phyloP scores from a whole-genome alignment of 35 echinoderm and acorn worm species.

The Patiria miniata region DNA sequence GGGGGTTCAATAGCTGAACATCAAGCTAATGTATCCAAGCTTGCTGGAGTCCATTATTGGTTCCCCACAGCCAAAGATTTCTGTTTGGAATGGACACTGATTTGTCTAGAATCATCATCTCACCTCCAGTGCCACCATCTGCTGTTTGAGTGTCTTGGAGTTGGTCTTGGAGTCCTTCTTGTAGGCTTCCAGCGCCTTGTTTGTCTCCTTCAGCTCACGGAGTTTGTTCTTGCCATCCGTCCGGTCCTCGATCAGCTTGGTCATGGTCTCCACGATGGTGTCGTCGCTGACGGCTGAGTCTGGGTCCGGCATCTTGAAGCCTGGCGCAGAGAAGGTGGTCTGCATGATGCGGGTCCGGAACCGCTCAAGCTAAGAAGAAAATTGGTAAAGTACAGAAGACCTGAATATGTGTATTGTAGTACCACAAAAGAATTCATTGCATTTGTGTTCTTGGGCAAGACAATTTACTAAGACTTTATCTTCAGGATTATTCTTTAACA shows the following conservation, averaged over 20 bases:
- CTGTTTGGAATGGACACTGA: no score
- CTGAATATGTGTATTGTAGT: no score
- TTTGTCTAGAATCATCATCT: not conserved
- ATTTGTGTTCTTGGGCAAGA: no score
- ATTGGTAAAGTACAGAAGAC: not conserved
- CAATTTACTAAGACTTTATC: no score
- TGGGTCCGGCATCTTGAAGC: slow-evolving; percentile 84
- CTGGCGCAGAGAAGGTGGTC: slow-evolving; percentile 87
- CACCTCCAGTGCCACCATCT: slow-evolving; percentile 70
- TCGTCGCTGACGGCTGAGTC: slow-evolving; percentile 69
- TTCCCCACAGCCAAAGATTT: no score
- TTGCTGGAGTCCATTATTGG: no score
- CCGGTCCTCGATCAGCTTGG: slow-evolving; percentile 76
- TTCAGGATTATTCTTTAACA: no score
- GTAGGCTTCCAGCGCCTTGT: slow-evolving; percentile 64
- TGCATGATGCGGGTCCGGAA: slow-evolving; percentile 79
- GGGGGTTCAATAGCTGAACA: no score
- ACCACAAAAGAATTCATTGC: no score
- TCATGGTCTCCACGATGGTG: slow-evolving; percentile 72
- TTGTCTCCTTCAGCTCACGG: slow-evolving; percentile 79
- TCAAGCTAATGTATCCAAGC: no score
- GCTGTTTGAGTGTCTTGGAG: slow-evolving; percentile 78
- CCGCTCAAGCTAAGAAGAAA: slow-evolving; percentile 61
- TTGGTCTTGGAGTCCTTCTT: slow-evolving; percentile 84
- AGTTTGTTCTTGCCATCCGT: slow-evolving; percentile 80